Conservation (phyloP, 2,797 vertebrate species). For the Sternotherus odoratus region DNA sequence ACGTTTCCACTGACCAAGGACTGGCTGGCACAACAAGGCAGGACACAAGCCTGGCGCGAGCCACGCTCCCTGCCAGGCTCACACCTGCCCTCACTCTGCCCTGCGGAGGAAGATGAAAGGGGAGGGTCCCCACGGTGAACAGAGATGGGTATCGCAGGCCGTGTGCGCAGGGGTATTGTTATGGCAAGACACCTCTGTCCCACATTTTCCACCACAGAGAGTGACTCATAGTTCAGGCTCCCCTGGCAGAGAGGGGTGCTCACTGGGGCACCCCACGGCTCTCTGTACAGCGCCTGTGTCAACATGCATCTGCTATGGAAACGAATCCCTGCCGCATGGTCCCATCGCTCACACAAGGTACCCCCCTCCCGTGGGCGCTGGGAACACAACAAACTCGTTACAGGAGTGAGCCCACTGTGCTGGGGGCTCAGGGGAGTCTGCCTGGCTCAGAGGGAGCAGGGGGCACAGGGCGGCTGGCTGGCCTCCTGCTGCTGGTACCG, state of each 20-base stretch:
- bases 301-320: background rate
- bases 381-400: background rate
- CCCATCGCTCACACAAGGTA: background rate
- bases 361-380: background rate
- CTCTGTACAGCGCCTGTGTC: background rate
- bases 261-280: too few relatives aligned
- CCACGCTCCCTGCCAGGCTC: background rate
- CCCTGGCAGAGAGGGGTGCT: background rate
- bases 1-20: background rate
- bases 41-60: background rate
- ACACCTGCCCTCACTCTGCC: background rate
- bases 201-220: background rate
- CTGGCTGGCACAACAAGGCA: background rate
- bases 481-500: rapidly evolving
- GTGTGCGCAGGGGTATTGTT: background rate
- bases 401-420: background rate
- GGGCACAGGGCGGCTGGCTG: rapidly evolving
- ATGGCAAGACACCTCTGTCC: constrained; percentile 27
- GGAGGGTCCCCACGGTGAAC: background rate
- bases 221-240: background rate
- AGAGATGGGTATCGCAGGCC: background rate
- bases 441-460: too few relatives aligned
- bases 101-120: too few relatives aligned
- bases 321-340: background rate
- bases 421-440: background rate